A percentile compares a stretch with the other conserved stretches of the same genome.
These are phyloP conservation scores for Carcina quercana DNA, from an alignment of 2,888 invertebrate species.

Conservation along the genomic window DNA sequence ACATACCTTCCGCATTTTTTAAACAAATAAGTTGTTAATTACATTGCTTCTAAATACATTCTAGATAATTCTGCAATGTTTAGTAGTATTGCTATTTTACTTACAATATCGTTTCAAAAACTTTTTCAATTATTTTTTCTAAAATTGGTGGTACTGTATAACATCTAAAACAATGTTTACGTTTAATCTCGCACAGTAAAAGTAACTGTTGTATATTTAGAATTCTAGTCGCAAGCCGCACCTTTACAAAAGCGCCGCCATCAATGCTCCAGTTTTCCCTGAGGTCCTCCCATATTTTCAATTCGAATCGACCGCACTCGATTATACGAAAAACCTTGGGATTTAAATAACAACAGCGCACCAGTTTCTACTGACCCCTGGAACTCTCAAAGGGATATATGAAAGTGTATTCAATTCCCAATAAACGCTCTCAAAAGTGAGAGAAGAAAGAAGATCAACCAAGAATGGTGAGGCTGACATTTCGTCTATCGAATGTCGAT, in stretches of 20 bases:
- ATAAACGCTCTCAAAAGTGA: slow-evolving; percentile 7
- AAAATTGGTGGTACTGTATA: too few relatives aligned
- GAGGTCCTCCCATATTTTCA: slow-evolving; percentile 60
- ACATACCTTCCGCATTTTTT: too few relatives aligned
- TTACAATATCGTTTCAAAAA: too few relatives aligned
- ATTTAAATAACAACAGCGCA: slow-evolving; percentile 40
- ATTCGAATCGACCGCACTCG: slow-evolving; percentile 50
- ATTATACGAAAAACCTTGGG: slow-evolving; percentile 56
- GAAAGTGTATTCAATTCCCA: slow-evolving; percentile 6
- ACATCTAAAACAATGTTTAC: too few relatives aligned
- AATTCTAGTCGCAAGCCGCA: slow-evolving; percentile 27
- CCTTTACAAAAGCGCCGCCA: slow-evolving; percentile 10
- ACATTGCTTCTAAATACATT: too few relatives aligned
- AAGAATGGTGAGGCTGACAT: slow-evolving; percentile 27
- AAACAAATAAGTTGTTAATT: too few relatives aligned
- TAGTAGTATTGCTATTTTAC: too few relatives aligned
- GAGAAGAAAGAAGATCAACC: slow-evolving; percentile 14
- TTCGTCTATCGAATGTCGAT: slow-evolving; percentile 48
- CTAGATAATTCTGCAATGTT: too few relatives aligned
- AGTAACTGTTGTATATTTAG: too few relatives aligned
- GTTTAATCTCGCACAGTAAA: too few relatives aligned
- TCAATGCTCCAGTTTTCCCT: slow-evolving; percentile 49
- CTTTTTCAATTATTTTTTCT: too few relatives aligned
- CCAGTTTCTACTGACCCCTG: slow-evolving; percentile 27
- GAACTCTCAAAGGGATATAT: slow-evolving; percentile 6